These are phyloP conservation scores for Arothron firmamentum DNA, from an alignment of 2,113 vertebrate genomes.

Conservation along the genomic window DNA sequence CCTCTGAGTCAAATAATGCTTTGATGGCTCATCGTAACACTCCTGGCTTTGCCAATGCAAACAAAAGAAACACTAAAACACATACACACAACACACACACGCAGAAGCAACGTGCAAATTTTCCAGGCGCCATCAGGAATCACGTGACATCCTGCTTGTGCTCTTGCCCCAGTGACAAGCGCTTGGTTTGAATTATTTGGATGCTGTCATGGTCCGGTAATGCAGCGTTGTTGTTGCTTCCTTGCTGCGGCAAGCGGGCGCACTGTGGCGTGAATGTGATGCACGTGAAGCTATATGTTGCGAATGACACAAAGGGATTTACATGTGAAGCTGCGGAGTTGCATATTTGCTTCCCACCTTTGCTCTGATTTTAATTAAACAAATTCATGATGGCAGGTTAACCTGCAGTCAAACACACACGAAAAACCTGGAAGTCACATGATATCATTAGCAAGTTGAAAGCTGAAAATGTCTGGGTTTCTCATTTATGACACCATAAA, in stretches of 20 bases:
- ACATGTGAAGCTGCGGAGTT: neutral
- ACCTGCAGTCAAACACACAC: conserved; percentile 48
- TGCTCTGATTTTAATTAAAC: conserved; percentile 56
- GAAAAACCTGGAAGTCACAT: conserved; percentile 15
- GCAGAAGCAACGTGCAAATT: conserved; percentile 14
- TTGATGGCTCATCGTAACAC: neutral
- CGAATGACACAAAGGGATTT: neutral
- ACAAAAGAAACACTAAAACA: conserved; percentile 18
- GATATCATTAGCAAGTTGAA: neutral
- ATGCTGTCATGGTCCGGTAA: conserved; percentile 26
- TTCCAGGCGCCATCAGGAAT: conserved; percentile 4
- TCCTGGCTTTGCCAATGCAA: conserved; percentile 3
- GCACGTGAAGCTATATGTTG: neutral
- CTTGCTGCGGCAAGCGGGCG: neutral
- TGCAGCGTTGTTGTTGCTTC: neutral
- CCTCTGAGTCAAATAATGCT: conserved; percentile 30
- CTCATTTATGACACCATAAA: conserved; percentile 1
- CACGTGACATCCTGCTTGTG: conserved; percentile 18
- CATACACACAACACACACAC: too few relatives aligned
- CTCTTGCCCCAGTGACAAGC: conserved; percentile 15
- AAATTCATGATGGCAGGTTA: conserved; percentile 37
- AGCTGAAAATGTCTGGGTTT: neutral
- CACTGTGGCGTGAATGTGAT: neutral
- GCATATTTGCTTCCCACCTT: conserved; percentile 27
- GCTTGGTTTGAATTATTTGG: conserved; percentile 29